Percentiles rank a stretch among this genome's conserved stretches.
These are phyloP conservation scores for Megaceryle maxima DNA, from an alignment of 2,113 vertebrate genomes.

Conservation along the genomic window DNA sequence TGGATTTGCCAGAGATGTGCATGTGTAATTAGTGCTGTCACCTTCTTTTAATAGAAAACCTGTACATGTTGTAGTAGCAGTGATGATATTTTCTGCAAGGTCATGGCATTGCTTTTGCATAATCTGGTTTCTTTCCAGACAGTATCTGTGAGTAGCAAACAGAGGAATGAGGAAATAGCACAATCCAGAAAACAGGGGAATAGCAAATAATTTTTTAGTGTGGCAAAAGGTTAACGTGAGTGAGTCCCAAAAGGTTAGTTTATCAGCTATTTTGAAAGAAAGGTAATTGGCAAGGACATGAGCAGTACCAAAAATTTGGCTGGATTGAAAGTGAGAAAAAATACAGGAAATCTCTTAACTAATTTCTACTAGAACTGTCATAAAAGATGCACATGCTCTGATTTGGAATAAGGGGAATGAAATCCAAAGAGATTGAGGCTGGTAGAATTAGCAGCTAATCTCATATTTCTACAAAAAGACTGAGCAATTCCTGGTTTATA, in stretches of 20 bases:
- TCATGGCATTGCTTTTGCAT: not conserved
- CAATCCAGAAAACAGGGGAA: not conserved
- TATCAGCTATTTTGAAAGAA: not conserved
- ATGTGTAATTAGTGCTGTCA: conserved; percentile 24
- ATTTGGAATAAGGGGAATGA: not conserved
- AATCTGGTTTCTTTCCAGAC: not conserved
- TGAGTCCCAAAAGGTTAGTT: not conserved
- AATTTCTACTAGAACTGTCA: not conserved
- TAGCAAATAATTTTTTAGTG: not conserved
- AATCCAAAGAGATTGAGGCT: not conserved
- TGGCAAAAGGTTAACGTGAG: not conserved
- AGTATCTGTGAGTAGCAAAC: not conserved
- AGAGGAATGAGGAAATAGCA: not conserved
- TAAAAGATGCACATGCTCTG: not conserved
- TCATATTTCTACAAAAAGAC: conserved; percentile 32
- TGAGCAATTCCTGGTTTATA: conserved; percentile 41
- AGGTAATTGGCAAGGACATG: not conserved
- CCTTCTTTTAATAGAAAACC: conserved; percentile 17
- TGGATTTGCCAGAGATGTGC: not conserved
- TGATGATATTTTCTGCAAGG: conserved; percentile 2
- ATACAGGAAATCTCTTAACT: not conserved
- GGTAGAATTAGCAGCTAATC: conserved; percentile 39
- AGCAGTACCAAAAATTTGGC: not conserved
- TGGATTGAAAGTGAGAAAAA: not conserved
- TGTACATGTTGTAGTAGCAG: not conserved